Evolutionary conservation across 2,797 vertebrate genomes (phyloP).

Genomic region (Okamejei kenojei): DNA sequence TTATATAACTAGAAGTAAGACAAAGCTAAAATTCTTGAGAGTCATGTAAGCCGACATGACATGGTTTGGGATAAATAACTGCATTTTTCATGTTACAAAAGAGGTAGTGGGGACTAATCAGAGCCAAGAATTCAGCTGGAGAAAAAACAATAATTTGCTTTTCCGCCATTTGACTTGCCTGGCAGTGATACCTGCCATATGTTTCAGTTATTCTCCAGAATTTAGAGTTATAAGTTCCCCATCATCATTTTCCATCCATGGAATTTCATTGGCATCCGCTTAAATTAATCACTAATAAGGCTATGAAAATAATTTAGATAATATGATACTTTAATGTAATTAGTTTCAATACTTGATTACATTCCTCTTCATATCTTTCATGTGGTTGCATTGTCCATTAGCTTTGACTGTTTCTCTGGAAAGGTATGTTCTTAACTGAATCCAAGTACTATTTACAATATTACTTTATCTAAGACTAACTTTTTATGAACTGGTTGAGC

Average conservation of each 20-base stretch:
- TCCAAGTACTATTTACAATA: neutral
- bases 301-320: neutral
- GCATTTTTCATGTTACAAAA: neutral
- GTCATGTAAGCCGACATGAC: neutral
- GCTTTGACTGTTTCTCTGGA: neutral
- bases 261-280: neutral
- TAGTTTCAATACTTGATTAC: neutral
- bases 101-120: neutral
- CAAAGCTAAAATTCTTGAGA: slow-evolving; percentile 12
- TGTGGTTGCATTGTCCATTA: neutral
- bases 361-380: neutral
- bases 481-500: neutral
- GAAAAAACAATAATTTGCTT: neutral
- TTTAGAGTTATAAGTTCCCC: neutral
- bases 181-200: neutral
- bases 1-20: neutral
- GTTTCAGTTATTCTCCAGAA: neutral
- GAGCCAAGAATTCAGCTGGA: neutral
- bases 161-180: neutral
- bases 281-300: neutral
- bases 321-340: neutral
- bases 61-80: neutral
- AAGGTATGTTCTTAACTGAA: neutral
- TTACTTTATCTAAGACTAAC: neutral
- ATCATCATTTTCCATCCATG: neutral